These are phyloP conservation scores for Sigmodon hispidus DNA, from an alignment of 2,113 vertebrate genomes.

Conservation along the genomic window DNA sequence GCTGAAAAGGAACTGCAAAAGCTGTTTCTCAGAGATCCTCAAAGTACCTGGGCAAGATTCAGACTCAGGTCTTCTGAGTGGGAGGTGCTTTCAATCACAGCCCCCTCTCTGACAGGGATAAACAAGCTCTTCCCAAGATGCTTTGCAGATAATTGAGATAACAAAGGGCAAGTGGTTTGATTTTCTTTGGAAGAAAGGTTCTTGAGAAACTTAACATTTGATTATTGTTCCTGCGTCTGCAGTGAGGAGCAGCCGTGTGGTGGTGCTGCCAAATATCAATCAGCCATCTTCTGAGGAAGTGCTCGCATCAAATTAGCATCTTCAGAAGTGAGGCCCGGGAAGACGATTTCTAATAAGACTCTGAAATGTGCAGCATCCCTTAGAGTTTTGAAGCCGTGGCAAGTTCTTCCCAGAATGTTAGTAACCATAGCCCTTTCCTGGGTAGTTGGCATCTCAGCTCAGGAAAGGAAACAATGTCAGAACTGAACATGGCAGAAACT, in stretches of 20 bases:
- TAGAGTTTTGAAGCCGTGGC: background rate
- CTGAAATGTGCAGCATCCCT: conserved; percentile 49
- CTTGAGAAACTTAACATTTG: conserved; percentile 83
- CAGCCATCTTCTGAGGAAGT: conserved; percentile 78
- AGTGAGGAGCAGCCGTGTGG: conserved; percentile 72
- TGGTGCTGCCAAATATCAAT: conserved; percentile 81
- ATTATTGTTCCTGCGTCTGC: conserved; percentile 78
- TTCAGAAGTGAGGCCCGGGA: conserved; percentile 70
- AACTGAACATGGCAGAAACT: conserved; percentile 58
- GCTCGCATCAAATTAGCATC: conserved; percentile 75
- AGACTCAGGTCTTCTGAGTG: background rate
- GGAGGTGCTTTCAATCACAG: background rate
- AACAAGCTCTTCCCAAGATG: conserved; percentile 59
- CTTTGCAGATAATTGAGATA: conserved; percentile 76
- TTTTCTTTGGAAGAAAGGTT: conserved; percentile 80
- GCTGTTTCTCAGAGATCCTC: background rate
- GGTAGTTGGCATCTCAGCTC: background rate
- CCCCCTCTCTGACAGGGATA: conserved; percentile 10
- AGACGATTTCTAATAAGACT: conserved; percentile 70
- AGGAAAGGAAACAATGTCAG: conserved; percentile 38
- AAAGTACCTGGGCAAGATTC: background rate
- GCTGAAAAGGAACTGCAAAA: conserved; percentile 14
- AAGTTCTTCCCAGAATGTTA: conserved; percentile 52
- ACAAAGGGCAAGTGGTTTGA: conserved; percentile 83
- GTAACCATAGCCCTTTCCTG: conserved; percentile 46